A percentile compares a stretch with the other conserved stretches of the same genome.
These are phyloP conservation scores for Poecile atricapillus DNA, from an alignment of 2,113 vertebrate species.

Conservation along the genomic window DNA sequence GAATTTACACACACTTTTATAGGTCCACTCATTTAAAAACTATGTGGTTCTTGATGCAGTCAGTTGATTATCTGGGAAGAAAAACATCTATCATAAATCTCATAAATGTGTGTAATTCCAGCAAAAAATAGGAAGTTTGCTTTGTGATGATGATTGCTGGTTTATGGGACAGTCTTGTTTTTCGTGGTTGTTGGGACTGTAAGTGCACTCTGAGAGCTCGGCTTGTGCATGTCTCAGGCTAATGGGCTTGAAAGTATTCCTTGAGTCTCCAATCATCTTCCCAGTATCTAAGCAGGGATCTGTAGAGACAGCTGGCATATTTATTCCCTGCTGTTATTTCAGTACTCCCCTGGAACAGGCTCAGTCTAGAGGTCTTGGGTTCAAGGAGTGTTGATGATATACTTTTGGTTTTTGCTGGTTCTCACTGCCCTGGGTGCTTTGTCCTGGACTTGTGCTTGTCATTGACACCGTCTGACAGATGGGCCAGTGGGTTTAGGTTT, in stretches of 20 bases:
- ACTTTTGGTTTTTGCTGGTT: background rate
- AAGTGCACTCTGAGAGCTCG: background rate
- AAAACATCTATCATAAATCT: background rate
- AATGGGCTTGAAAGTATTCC: background rate
- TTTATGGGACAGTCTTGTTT: background rate
- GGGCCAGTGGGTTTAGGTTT: background rate
- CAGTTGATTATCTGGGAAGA: background rate
- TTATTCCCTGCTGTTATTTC: background rate
- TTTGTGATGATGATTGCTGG: background rate
- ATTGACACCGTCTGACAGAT: rapidly evolving
- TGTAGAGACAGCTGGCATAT: background rate
- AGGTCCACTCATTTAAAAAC: background rate
- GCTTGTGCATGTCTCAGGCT: background rate
- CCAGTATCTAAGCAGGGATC: background rate
- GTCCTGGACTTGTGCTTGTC: background rate
- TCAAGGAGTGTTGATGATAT: background rate
- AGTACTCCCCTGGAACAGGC: background rate
- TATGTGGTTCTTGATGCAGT: rapidly evolving
- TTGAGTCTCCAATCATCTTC: background rate
- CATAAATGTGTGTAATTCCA: background rate
- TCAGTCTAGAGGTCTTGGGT: background rate
- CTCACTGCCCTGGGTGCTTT: background rate
- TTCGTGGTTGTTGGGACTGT: background rate
- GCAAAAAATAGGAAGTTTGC: background rate
- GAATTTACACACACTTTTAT: rapidly evolving